A percentile compares a stretch with the other conserved stretches of the same genome.
phyloP scores from a whole-genome alignment of 2,113 vertebrate genomes.

The Tichodroma muraria region DNA sequence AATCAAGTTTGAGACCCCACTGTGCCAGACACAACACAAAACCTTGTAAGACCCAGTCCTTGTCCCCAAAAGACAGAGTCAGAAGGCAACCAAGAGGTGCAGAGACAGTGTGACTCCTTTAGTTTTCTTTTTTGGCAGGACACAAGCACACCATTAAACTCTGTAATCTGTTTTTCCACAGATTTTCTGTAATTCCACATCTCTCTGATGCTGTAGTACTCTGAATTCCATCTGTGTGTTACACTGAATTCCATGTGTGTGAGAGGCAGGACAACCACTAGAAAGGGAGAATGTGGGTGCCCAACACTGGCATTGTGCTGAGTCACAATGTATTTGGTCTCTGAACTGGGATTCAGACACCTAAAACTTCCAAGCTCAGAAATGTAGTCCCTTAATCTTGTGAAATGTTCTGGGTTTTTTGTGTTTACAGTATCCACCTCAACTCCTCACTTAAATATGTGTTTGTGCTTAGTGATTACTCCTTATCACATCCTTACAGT shows the following conservation, averaged over 20 bases:
- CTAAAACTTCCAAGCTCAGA: not conserved
- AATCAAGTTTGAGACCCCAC: not conserved
- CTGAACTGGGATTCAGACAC: not conserved
- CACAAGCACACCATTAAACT: not conserved
- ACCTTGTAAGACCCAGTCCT: not conserved
- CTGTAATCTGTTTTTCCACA: no score
- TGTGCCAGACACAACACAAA: not conserved
- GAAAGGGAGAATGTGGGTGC: not conserved
- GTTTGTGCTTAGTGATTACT: not conserved
- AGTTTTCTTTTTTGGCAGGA: not conserved
- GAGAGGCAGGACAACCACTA: not conserved
- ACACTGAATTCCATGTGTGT: not conserved
- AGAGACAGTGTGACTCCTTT: not conserved
- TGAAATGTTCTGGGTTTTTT: not conserved
- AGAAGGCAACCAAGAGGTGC: not conserved
- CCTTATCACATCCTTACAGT: conserved; percentile 1
- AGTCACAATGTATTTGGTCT: not conserved
- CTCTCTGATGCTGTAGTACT: not conserved
- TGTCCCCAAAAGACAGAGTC: not conserved
- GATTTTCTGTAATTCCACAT: no score
- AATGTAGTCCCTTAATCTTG: not conserved
- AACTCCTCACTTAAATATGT: not conserved
- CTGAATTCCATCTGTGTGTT: not conserved
- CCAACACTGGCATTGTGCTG: no score
- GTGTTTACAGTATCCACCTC: not conserved